These are phyloP conservation scores for Huso huso DNA, from an alignment of 2,797 vertebrate species.

Conservation along the genomic window DNA sequence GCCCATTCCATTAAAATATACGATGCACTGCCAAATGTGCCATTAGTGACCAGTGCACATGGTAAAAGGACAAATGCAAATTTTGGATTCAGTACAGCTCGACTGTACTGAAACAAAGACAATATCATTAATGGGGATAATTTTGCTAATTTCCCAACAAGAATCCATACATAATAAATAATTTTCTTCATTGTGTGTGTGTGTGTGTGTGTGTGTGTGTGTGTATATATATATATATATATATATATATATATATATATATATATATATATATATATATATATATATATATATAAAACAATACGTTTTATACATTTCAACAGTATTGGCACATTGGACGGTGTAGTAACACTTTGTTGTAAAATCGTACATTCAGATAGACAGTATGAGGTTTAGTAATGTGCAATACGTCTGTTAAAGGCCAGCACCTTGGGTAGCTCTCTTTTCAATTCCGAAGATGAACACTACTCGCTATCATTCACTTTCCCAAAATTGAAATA, in stretches of 20 bases:
- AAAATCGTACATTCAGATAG: conserved; percentile 44
- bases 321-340: conserved; percentile 70
- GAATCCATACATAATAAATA: too few relatives aligned
- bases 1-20: neutral
- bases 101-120: neutral
- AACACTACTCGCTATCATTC: conserved; percentile 37
- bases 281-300: conserved; percentile 45
- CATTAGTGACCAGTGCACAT: conserved; percentile 8
- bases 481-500: conserved; percentile 33
- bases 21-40: conserved; percentile 5
- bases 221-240: too few relatives aligned
- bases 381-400: conserved; percentile 33
- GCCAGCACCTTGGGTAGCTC: conserved; percentile 77
- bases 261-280: too few relatives aligned
- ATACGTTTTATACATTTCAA: conserved; percentile 53
- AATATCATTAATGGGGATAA: too few relatives aligned
- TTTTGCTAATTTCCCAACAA: too few relatives aligned
- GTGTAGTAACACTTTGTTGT: conserved; percentile 29
- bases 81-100: neutral
- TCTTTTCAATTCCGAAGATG: conserved; percentile 32
- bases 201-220: too few relatives aligned
- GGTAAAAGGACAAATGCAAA: conserved; percentile 10
- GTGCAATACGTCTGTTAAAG: conserved; percentile 32
- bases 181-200: neutral
- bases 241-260: too few relatives aligned